phyloP scores from a whole-genome alignment of 2,888 invertebrate genomes.

The Apamea sordens region DNA sequence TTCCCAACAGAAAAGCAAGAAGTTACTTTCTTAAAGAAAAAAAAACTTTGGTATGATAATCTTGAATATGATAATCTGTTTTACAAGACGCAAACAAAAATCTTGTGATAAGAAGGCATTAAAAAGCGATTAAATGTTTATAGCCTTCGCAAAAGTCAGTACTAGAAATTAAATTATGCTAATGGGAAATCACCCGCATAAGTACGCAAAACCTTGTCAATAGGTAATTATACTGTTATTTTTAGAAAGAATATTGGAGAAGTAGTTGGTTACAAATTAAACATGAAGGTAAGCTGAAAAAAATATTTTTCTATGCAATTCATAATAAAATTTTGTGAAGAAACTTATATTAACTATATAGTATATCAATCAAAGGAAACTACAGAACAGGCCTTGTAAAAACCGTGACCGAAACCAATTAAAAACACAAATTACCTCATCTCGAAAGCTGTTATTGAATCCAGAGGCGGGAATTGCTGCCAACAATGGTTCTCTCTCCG shows the following conservation, averaged over 20 bases:
- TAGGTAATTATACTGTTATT: conserved; percentile 24
- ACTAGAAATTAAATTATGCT: conserved; percentile 7
- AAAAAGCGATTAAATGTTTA: not conserved
- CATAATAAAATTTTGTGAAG: not conserved
- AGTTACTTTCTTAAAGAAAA: not conserved
- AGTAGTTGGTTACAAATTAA: not conserved
- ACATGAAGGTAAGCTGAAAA: not conserved
- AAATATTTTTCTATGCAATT: not conserved
- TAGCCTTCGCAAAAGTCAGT: not conserved
- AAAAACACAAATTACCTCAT: conserved; percentile 75
- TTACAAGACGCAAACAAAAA: conserved; percentile 4
- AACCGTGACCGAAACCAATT: not conserved
- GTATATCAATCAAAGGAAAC: not conserved
- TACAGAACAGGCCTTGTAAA: not conserved
- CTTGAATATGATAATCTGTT: not conserved
- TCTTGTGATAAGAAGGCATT: not conserved
- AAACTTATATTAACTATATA: not conserved
- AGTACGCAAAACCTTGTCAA: conserved; percentile 28
- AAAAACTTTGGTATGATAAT: not conserved
- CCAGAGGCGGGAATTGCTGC: conserved; percentile 75
- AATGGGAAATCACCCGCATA: conserved; percentile 45
- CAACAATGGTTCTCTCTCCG: conserved; percentile 82
- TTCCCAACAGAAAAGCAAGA: not conserved
- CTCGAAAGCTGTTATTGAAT: conserved; percentile 66
- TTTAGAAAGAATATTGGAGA: conserved; percentile 13